Conservation (phyloP, 2,888 invertebrate genomes). For the Eupeodes latifasciatus region DNA sequence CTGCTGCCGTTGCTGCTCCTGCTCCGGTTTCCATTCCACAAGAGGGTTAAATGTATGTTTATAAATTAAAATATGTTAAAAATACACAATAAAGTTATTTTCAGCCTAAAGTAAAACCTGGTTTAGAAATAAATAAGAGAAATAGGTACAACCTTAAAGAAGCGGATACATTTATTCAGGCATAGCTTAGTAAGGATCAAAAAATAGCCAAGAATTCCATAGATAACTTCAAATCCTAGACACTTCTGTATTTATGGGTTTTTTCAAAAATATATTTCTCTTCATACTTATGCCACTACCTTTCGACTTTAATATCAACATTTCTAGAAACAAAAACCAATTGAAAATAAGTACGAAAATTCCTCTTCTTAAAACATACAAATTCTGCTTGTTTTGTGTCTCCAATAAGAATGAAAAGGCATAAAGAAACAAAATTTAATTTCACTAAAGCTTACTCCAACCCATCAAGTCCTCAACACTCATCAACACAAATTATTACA, state of each 20-base stretch:
- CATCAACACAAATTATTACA: slow-evolving; percentile 69
- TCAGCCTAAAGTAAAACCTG: too few species aligned
- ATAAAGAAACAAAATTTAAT: slow-evolving; percentile 5
- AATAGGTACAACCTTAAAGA: too few species aligned
- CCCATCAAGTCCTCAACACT: slow-evolving; percentile 69
- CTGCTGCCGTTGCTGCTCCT: not conserved
- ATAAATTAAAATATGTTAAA: too few species aligned
- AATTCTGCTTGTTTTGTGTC: slow-evolving; percentile 5
- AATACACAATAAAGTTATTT: too few species aligned
- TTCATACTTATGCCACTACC: not conserved
- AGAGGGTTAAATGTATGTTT: slow-evolving; percentile 22
- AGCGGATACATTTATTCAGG: too few species aligned
- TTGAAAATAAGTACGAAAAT: slow-evolving; percentile 16
- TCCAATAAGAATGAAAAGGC: not conserved
- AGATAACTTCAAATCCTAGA: not conserved
- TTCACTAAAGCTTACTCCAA: slow-evolving; percentile 26
- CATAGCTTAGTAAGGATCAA: too few species aligned
- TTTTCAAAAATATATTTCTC: not conserved
- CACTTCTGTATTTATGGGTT: not conserved
- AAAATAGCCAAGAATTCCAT: too few species aligned
- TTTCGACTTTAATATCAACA: not conserved
- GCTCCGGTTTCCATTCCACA: slow-evolving; percentile 36
- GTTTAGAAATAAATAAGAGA: too few species aligned
- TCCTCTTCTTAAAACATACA: slow-evolving; percentile 1
- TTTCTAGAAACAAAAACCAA: slow-evolving; percentile 1